Conservation (phyloP, 2,888 invertebrate genomes). For the Neocrepidodera transversa region DNA sequence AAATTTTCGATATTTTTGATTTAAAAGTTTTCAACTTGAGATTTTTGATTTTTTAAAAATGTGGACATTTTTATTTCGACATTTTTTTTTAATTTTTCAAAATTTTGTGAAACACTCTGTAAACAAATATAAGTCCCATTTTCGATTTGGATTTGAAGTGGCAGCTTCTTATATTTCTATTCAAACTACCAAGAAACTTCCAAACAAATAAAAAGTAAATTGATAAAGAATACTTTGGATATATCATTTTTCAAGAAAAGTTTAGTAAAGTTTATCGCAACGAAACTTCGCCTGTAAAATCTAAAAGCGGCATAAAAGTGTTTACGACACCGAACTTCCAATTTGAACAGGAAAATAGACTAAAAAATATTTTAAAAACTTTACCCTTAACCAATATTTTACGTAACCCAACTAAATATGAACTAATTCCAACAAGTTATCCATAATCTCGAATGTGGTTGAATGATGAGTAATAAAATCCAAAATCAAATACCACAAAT, state of each 20-base stretch:
- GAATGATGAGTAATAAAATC: too few species aligned
- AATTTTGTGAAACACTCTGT: too few species aligned
- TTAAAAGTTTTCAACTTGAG: too few species aligned
- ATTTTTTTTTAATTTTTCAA: too few species aligned
- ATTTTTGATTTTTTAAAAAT: too few species aligned
- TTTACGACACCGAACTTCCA: conserved; percentile 20
- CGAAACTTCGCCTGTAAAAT: conserved; percentile 24
- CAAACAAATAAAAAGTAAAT: conserved; percentile 23
- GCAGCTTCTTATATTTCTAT: conserved; percentile 8
- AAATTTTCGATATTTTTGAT: too few species aligned
- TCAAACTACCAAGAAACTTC: conserved; percentile 8
- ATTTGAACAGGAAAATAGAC: conserved; percentile 13
- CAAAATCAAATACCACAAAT: too few species aligned
- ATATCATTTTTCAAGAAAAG: conserved; percentile 23
- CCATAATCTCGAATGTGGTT: too few species aligned
- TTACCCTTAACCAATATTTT: neutral
- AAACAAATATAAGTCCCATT: too few species aligned
- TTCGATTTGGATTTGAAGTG: conserved; percentile 1
- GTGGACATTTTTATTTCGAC: too few species aligned
- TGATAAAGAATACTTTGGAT: conserved; percentile 22
- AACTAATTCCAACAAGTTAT: too few species aligned
- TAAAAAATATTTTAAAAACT: neutral
- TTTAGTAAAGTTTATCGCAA: conserved; percentile 22
- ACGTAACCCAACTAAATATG: too few species aligned
- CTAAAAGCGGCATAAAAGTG: conserved; percentile 18